These are phyloP conservation scores for Acanthosoma haemorrhoidale DNA, from an alignment of 2,888 invertebrate genomes.

Conservation along the genomic window DNA sequence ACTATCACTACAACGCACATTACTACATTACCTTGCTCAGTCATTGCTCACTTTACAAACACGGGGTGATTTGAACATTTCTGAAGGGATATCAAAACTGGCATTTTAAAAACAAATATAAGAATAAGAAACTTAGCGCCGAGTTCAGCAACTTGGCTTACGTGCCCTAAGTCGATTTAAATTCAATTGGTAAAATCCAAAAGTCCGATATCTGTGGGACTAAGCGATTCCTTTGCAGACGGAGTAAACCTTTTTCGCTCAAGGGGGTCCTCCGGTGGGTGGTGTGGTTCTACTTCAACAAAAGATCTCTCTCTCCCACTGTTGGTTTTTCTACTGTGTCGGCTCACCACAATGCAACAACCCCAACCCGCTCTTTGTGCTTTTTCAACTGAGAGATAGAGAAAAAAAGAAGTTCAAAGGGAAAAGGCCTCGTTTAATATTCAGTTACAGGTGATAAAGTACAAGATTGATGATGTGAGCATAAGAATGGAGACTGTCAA, in stretches of 20 bases:
- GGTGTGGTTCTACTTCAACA: neutral
- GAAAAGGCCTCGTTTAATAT: neutral
- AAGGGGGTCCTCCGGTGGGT: neutral
- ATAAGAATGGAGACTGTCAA: neutral
- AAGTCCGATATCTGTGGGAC: neutral
- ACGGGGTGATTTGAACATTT: no score
- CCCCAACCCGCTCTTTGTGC: constrained; percentile 1
- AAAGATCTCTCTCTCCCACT: neutral
- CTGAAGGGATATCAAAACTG: no score
- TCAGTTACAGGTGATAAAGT: constrained; percentile 8
- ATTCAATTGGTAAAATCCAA: no score
- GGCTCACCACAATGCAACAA: no score
- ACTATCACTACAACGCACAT: no score
- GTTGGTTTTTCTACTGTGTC: neutral
- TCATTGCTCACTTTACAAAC: no score
- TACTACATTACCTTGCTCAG: no score
- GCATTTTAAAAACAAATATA: no score
- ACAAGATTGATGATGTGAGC: neutral
- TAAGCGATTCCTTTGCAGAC: neutral
- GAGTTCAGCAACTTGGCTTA: no score
- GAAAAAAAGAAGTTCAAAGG: neutral
- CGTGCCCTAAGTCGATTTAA: no score
- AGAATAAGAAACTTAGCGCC: no score
- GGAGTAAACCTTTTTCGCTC: neutral
- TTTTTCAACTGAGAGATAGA: neutral